These are phyloP conservation scores for Mormoops blainvillei DNA, from an alignment of 2,113 vertebrate species.

Conservation along the genomic window DNA sequence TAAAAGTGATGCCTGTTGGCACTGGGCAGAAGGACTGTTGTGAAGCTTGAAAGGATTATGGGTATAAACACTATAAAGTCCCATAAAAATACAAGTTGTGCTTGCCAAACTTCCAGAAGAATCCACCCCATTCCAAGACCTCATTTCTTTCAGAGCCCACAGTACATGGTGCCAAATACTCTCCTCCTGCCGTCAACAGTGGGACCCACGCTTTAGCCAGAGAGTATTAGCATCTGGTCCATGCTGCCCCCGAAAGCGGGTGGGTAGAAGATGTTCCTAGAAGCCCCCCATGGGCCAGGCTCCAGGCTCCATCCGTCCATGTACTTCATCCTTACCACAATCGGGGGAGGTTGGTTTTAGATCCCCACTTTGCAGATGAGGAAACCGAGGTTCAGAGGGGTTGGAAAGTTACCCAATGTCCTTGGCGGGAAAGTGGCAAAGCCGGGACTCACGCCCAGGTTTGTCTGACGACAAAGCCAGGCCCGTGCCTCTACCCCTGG, in stretches of 20 bases:
- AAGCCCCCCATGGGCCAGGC: not conserved
- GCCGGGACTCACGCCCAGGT: not conserved
- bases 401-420: not conserved
- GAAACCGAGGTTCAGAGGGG: slow-evolving; percentile 15
- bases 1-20: not conserved
- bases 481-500: not conserved
- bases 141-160: not conserved
- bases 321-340: not conserved
- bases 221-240: not conserved
- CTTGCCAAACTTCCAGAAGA: not conserved
- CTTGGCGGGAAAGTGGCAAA: not conserved
- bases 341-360: not conserved
- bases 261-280: not conserved
- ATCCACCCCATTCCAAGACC: not conserved
- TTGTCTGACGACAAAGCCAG: not conserved
- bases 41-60: not conserved
- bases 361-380: not conserved
- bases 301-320: not conserved
- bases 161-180: not conserved
- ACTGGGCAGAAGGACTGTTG: not conserved
- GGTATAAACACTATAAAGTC: not conserved
- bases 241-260: not conserved
- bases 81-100: not conserved
- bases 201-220: not conserved
- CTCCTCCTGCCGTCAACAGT: not conserved